phyloP scores from a whole-genome alignment of 1,140 invertebrate genomes.

The Saccostrea echinata region DNA sequence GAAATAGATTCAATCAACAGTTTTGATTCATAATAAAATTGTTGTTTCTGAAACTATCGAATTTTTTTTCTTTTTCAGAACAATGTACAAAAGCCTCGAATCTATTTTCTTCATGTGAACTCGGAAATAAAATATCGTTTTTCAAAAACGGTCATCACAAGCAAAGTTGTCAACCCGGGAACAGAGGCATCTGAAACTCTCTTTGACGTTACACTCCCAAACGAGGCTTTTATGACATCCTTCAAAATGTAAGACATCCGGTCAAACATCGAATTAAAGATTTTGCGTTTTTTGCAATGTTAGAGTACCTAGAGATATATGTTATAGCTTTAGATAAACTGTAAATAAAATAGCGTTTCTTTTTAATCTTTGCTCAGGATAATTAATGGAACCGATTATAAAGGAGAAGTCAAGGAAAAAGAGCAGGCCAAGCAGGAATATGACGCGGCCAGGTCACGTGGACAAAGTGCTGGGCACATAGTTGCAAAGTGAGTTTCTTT shows the following conservation, averaged over 20 bases:
- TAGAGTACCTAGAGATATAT: too few species aligned
- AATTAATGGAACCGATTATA: slow-evolving; percentile 65
- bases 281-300: too few species aligned
- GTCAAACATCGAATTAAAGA: background rate
- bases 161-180: slow-evolving; percentile 64
- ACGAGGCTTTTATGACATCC: slow-evolving; percentile 73
- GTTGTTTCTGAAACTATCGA: too few species aligned
- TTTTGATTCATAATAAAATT: too few species aligned
- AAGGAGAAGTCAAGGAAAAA: slow-evolving; percentile 69
- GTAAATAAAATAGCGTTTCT: background rate
- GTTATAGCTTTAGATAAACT: too few species aligned
- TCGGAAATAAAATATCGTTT: slow-evolving; percentile 72
- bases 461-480: slow-evolving; percentile 66
- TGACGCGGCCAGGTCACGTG: slow-evolving; percentile 60
- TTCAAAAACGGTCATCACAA: slow-evolving; percentile 67
- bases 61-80: background rate
- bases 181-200: slow-evolving; percentile 60
- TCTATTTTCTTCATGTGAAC: slow-evolving; percentile 64
- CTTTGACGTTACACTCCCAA: slow-evolving; percentile 71
- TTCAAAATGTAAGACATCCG: slow-evolving; percentile 67
- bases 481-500: slow-evolving; percentile 61
- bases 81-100: slow-evolving; percentile 51
- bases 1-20: too few species aligned
- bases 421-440: slow-evolving; percentile 66
- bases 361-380: slow-evolving; percentile 46